Base-by-base conservation (phyloP, 2,888 invertebrate species). In the Lepidonotus clava region DNA sequence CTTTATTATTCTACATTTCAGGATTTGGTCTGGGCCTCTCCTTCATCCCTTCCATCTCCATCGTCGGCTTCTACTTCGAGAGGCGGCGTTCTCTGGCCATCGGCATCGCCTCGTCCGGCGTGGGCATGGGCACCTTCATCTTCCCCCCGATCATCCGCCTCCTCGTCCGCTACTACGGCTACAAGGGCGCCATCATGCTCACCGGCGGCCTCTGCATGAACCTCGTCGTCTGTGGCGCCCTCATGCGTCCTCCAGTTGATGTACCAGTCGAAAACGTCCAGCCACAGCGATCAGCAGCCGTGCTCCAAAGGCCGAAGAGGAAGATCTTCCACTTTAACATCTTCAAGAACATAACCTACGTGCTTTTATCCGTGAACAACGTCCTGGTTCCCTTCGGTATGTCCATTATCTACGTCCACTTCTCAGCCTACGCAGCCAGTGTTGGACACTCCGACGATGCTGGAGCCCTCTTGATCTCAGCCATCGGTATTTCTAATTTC, bases 11-110 rank as follows among this genome's bases (percentile, higher is more conserved):
- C 32, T 38, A 14, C 36, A 38, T 38, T 51, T 5, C 53, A 91
- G 92, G 92, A 46, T 76, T 91, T 24, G 92, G 92, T 0, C 87
- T 88, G 32, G 92, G 92, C 0, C 84, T 91, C 18, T 88, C 90
- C 5, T 90, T 90, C 77, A 88, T 92, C 41, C 90, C 92, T 0
- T 83, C 90, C 0, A 89, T 92, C 14, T 86, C 91, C 0, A 87
- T 90, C 5, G 90, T 92, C 1, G 90, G 90, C 0, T 88, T 87
- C 77, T 92, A 91, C 87, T 92, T 92, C 77, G 89, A 90, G 34
- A 88, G 89, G 71, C 87, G 87, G 36, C 87, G 91, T 28, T 88
- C 90, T 14, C 71, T 91, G 0, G 92, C 92, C 8, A 87, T 90
- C 0, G 92, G 91, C 5, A 88, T 92, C 14, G 90, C 91, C 0